Conservation (phyloP, 2,888 invertebrate genomes). For the Himalopsyche japonica region DNA sequence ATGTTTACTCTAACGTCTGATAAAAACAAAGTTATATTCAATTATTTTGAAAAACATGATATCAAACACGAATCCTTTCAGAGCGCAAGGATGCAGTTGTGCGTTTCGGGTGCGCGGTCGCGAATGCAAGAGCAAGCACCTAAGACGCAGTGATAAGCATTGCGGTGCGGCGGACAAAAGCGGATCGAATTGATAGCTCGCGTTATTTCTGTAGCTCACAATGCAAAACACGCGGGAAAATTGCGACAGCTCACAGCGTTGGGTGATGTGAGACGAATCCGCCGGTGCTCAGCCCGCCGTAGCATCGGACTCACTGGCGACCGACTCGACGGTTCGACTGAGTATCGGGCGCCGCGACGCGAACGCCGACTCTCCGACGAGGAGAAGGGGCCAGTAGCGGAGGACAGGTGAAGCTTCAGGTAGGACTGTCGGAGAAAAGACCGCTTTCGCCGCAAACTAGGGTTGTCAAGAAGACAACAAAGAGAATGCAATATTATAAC, state of each 20-base stretch:
- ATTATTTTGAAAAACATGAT: neutral
- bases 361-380: neutral
- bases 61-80: neutral
- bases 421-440: neutral
- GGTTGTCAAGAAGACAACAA: neutral
- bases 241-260: neutral
- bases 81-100: neutral
- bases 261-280: neutral
- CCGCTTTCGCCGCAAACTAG: neutral
- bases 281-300: neutral
- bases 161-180: neutral
- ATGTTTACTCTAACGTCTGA: too few species aligned
- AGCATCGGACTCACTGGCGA: neutral
- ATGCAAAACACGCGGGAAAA: neutral
- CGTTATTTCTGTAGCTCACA: neutral
- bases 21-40: too few species aligned
- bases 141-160: neutral
- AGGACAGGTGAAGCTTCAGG: neutral
- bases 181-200: neutral
- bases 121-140: neutral
- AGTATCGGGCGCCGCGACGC: neutral
- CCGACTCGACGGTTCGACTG: neutral
- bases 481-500: neutral
- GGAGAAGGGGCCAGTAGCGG: neutral
- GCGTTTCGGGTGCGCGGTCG: neutral